These are phyloP conservation scores for Marisa cornuarietis DNA, from an alignment of 1,140 invertebrate genomes.

Conservation along the genomic window DNA sequence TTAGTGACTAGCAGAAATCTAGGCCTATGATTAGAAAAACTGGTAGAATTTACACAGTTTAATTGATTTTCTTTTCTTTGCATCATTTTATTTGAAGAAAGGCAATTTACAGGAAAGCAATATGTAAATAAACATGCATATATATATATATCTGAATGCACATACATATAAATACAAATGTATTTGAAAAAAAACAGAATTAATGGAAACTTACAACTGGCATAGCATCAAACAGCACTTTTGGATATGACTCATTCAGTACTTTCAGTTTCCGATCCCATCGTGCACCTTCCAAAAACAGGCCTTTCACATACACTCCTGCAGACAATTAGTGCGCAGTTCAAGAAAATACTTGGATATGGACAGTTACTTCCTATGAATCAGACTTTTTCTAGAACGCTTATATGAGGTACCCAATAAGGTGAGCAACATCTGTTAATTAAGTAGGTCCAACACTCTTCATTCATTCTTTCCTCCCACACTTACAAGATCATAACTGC, in stretches of 20 bases:
- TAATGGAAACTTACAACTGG: constrained; percentile 73
- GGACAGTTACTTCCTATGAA: too few species aligned
- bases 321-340: constrained; percentile 24
- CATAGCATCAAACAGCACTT: constrained; percentile 83
- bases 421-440: too few species aligned
- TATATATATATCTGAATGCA: background rate
- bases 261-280: constrained; percentile 68
- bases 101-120: background rate
- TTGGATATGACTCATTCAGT: constrained; percentile 83
- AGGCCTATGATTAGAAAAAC: background rate
- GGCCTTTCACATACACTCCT: constrained; percentile 68
- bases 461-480: too few species aligned
- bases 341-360: too few species aligned
- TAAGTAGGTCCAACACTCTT: too few species aligned
- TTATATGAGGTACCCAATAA: too few species aligned
- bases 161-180: background rate
- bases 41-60: background rate
- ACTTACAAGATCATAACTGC: too few species aligned
- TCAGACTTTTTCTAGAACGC: too few species aligned
- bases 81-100: background rate
- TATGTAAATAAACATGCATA: background rate
- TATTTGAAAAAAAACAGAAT: background rate
- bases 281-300: constrained; percentile 69
- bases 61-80: background rate
- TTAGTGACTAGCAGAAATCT: background rate